Evolutionary conservation across 2,113 vertebrate species (phyloP).

Genomic region (Alethe castanea): DNA sequence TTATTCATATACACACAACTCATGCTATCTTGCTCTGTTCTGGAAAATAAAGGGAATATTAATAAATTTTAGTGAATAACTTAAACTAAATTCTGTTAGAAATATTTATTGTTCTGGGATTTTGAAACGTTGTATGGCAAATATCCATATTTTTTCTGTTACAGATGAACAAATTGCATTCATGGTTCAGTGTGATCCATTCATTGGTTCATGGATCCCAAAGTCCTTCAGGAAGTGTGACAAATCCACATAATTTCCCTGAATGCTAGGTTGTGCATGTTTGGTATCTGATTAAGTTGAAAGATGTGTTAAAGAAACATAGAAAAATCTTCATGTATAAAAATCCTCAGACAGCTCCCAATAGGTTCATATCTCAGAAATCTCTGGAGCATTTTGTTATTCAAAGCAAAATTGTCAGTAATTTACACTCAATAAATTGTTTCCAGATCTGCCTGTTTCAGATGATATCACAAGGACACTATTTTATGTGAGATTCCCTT

Average conservation of each 20-base stretch:
- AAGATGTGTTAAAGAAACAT: constrained; percentile 19
- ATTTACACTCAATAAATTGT: constrained; percentile 49
- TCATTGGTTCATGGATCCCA: constrained; percentile 16
- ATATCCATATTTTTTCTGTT: background rate
- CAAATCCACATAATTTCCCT: constrained; percentile 46
- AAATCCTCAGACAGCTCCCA: background rate
- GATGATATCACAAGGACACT: constrained; percentile 7
- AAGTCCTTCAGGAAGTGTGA: constrained; percentile 46
- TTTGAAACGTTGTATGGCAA: background rate
- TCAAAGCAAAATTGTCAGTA: constrained; percentile 31
- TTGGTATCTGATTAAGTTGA: constrained; percentile 44
- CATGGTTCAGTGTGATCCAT: constrained; percentile 26
- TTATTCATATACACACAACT: background rate
- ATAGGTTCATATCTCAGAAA: constrained; percentile 37
- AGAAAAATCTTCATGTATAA: background rate
- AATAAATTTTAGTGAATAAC: background rate
- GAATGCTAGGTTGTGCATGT: constrained; percentile 28
- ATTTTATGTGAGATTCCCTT: constrained; percentile 19
- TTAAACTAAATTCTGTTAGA: background rate
- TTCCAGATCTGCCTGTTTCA: constrained; percentile 36
- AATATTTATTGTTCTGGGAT: background rate
- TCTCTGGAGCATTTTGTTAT: constrained; percentile 44
- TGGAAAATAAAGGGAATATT: background rate
- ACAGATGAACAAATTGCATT: constrained; percentile 28
- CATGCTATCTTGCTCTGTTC: background rate